Base-by-base conservation (phyloP, 2,888 invertebrate species). In the Trachelus stipa region DNA sequence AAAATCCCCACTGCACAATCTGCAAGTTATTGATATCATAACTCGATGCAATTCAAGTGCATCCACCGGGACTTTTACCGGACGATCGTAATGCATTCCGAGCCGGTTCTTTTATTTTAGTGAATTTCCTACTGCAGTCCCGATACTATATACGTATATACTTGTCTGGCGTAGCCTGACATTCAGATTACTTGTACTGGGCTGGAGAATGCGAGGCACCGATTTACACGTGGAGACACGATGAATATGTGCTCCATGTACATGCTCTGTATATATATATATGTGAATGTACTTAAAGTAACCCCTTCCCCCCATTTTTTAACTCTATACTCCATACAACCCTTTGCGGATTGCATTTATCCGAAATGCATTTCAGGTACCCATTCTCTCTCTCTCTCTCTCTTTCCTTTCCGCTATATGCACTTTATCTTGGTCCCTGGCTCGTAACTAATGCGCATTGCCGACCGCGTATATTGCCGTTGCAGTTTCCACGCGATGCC, bases 1-100 rank as follows among this genome's bases (percentile, higher is more conserved):
- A 23, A 56, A 56, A 56, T 56, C 23, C 15, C 11, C 34, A 9
- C 9, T 56, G 56, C 23, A 23, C 56, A 23, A 56, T 77, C 69
- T 56, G 73, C 83, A 84, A 87, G 86, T 87, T 87, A 87, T 87
- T 88, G 88, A 85, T 85, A 86, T 84, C 85, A 86, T 87, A 87
- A 87, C 86, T 87, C 85, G 86, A 82, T 73, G 75, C 81, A 87
- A 80, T 86, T 71, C 69, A 73, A 30, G 76, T 69, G 56, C 56
- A 56, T 56, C 56, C 56, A 23, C 56, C 56, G 56, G 9, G 23
- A 56, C 56, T 56, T 56, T 56, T 56, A 23, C 56, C 56, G 56
- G 56, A 56, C 9, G 56, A 56, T 56, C 56, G 56, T 56, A 56
- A 56, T 23, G 23, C 56, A 56, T 56, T 56, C 2, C 9, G 23